A percentile compares a stretch with the other conserved stretches of the same genome.
Conservation (phyloP, 2,797 vertebrate genomes). For the Pygocentrus nattereri region DNA sequence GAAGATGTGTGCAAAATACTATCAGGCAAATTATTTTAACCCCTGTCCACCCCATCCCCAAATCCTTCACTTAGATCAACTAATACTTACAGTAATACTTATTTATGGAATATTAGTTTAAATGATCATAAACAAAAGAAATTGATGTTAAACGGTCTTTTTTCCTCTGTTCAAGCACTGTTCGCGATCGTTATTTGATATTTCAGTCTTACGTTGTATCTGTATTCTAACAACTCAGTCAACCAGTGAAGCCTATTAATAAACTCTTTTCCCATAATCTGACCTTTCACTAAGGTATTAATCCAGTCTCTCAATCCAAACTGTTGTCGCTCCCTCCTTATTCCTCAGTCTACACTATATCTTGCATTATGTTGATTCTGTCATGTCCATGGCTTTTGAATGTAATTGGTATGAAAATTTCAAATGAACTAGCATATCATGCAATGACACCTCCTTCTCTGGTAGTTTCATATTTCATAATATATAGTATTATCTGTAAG, state of each 20-base stretch:
- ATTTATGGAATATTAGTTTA: not conserved
- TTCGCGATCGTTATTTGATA: not conserved
- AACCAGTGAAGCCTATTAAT: not conserved
- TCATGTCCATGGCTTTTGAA: not conserved
- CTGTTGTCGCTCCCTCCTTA: not conserved
- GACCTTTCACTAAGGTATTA: not conserved
- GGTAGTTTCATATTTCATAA: not conserved
- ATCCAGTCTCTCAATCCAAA: no score
- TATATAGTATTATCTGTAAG: not conserved
- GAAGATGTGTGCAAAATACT: constrained; percentile 64
- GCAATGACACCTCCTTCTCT: not conserved
- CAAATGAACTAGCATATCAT: constrained; percentile 11
- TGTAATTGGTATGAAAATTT: constrained; percentile 13
- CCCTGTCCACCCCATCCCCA: not conserved
- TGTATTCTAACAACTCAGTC: not conserved
- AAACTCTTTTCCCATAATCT: not conserved
- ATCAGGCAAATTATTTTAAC: constrained; percentile 43
- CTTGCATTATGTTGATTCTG: not conserved
- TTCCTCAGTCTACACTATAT: not conserved
- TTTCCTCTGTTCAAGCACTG: not conserved
- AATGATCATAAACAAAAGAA: not conserved
- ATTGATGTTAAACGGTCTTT: not conserved
- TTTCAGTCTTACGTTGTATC: not conserved
- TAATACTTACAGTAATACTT: not conserved
- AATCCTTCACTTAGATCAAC: constrained; percentile 14